Percentiles rank a stretch among this genome's conserved stretches.
Evolutionary conservation across 2,888 invertebrate genomes (phyloP).

Genomic region (Glyphotaelius pellucidus): DNA sequence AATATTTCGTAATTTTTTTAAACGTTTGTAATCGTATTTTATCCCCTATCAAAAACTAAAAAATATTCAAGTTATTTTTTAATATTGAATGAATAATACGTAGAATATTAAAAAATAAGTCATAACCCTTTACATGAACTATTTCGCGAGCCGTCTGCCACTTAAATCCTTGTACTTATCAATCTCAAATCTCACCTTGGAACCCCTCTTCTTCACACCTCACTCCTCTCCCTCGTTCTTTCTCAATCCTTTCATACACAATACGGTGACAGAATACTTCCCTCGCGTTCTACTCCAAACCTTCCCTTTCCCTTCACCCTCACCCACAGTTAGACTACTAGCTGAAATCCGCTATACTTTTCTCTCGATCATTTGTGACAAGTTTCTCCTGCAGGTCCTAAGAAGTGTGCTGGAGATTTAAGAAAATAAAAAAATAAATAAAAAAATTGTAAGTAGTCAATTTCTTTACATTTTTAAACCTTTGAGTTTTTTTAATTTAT

Average conservation of each 20-base stretch:
- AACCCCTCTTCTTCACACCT: slow-evolving; percentile 50
- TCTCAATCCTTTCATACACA: slow-evolving; percentile 66
- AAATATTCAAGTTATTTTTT: no score
- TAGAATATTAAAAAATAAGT: background rate
- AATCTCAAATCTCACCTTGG: slow-evolving; percentile 64
- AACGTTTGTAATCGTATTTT: no score
- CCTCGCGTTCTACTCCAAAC: slow-evolving; percentile 61
- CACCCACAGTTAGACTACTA: background rate
- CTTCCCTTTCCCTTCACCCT: background rate
- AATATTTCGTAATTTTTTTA: no score
- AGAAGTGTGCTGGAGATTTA: background rate
- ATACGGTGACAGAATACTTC: background rate
- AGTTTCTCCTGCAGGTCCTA: background rate
- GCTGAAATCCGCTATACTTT: background rate
- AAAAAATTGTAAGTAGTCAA: no score
- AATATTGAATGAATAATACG: no score
- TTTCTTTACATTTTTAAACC: no score
- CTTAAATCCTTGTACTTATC: slow-evolving; percentile 59
- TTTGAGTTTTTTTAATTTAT: no score
- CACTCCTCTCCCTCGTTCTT: slow-evolving; percentile 66
- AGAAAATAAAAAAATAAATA: background rate
- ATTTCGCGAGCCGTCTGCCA: slow-evolving; percentile 51
- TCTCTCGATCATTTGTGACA: background rate
- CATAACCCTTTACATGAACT: background rate
- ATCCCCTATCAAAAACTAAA: no score